phyloP scores from a whole-genome alignment of 2,888 invertebrate species.

The Rapana venosa region DNA sequence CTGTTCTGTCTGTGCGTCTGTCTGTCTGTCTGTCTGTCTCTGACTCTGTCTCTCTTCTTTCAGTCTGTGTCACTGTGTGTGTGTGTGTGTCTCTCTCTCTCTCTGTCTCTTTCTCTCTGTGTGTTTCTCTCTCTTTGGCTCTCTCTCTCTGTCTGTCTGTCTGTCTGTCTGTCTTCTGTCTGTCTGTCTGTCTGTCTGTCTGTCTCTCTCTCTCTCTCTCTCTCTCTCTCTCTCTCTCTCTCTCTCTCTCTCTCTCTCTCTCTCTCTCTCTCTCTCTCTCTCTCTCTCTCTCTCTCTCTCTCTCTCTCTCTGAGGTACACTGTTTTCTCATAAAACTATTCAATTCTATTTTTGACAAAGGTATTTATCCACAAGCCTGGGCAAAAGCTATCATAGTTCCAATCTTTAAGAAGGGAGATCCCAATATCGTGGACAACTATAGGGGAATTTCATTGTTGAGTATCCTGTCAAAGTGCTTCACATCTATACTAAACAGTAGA shows the following conservation, averaged over 20 bases:
- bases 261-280: background rate
- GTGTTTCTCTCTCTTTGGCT: background rate
- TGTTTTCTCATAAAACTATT: no score
- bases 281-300: background rate
- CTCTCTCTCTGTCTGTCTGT: background rate
- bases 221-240: slow-evolving; percentile 1
- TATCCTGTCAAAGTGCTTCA: no score
- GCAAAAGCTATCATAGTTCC: no score
- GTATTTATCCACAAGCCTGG: no score
- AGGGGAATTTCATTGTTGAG: no score
- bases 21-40: background rate
- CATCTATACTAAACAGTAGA: no score
- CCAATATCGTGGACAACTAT: no score
- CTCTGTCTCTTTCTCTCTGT: background rate
- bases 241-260: slow-evolving; percentile 1
- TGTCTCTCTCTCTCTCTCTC: background rate
- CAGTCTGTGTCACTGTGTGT: background rate
- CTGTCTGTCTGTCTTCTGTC: background rate
- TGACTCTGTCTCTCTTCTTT: background rate
- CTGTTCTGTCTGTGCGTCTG: background rate
- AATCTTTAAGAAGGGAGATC: no score
- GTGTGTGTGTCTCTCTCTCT: background rate
- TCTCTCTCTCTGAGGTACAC: background rate
- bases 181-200: background rate
- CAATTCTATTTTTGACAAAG: no score